Base-by-base conservation (phyloP, 2,113 vertebrate species). In the Notarius lentiginosus region DNA sequence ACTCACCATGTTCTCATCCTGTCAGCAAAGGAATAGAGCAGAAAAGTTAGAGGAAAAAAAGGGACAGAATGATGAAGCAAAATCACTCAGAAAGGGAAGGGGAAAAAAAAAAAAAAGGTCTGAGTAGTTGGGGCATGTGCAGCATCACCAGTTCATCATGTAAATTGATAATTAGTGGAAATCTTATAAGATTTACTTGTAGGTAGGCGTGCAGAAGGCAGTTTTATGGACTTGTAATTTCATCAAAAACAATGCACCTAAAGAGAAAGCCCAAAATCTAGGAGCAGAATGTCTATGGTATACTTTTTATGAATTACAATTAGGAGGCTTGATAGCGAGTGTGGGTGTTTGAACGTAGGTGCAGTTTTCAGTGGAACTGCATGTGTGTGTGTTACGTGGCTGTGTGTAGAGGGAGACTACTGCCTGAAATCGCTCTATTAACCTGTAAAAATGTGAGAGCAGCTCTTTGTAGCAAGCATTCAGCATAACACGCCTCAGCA, bases 1-100 rank as follows among this genome's bases (percentile, higher is more conserved):
- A 91, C 94, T 96, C 92, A 96, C 95, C 96, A 96, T 96, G 90
- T 94, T 96, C 91, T 96, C 96, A 92, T 96, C 96, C 96, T 96
- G 90, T 66, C 24, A 73, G 53, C 66, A 88, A 49, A 82, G 56
- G 24, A 68, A 77, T 18, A 73, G 8, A 47, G 10, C 56, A 68
- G 60, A 75, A 22, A 70, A 20, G 60, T 82, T 17, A 53, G 22
- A 82, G 84, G 51, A 72, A 51, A 41, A 68, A 18, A 66, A n/a
- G n/a, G 6, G 51, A 58, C 24, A 51, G 41, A 27, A 56, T 22
- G n/a, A 72, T 22, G 14, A 20, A 84, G n/a, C 27, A 15, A 22
- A 41, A 15, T 53, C 24, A 66, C 7, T n/a, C 63, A 15, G 18
- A 11, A 53, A 53, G 30, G 30, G 30, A 30, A 30, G n/a, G n/a